Evolutionary conservation across 2,113 vertebrate species (phyloP).

Genomic region (Microtus oregoni): DNA sequence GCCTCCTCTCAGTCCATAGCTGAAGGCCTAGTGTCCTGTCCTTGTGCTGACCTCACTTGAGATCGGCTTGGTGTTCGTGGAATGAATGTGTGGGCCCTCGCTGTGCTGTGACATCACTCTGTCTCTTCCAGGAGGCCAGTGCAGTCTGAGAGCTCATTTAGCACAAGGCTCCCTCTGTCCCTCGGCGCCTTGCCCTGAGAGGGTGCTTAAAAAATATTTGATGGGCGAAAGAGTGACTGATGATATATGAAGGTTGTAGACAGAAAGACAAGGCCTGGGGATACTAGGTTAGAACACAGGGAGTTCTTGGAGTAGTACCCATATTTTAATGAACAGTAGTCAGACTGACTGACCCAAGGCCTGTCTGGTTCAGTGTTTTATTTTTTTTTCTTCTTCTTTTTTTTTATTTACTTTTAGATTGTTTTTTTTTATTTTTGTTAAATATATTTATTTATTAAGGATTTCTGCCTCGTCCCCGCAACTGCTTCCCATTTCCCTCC

Average conservation of each 20-base stretch:
- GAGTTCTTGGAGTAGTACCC: neutral
- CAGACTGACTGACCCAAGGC: neutral
- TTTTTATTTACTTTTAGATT: too few species aligned
- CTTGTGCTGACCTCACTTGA: neutral
- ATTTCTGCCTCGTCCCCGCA: too few species aligned
- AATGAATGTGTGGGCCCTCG: neutral
- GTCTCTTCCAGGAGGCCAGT: neutral
- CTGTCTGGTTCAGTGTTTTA: neutral
- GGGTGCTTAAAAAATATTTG: neutral
- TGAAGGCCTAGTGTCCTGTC: neutral
- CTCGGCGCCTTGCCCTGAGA: neutral
- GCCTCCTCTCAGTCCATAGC: neutral
- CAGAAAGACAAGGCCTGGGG: neutral
- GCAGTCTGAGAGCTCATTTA: neutral
- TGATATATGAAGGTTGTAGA: neutral
- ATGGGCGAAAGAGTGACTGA: neutral
- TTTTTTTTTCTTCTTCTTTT: too few species aligned
- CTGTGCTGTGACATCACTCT: neutral
- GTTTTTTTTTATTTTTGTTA: too few species aligned
- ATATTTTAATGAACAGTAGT: neutral
- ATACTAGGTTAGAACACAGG: neutral
- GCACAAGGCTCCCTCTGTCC: neutral
- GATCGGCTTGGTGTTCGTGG: neutral
- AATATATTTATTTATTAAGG: too few species aligned
- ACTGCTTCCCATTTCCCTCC: too few species aligned